Percentiles rank a stretch among this genome's conserved stretches.
These are phyloP conservation scores for Enteromius paludinosus DNA, from an alignment of 2,797 vertebrate genomes.

Conservation along the genomic window DNA sequence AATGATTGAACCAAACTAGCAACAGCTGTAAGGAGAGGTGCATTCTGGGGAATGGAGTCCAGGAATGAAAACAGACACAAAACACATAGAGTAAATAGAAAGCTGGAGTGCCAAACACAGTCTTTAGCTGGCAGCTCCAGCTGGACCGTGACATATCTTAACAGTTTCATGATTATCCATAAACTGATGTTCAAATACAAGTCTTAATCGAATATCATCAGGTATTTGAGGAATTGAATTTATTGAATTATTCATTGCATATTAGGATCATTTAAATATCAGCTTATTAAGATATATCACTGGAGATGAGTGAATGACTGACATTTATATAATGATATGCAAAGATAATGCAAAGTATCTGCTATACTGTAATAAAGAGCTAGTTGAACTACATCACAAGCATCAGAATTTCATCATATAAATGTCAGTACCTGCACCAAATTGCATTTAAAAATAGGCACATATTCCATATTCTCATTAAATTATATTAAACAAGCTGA, in stretches of 20 bases:
- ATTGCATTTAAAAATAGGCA: background rate
- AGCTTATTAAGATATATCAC: background rate
- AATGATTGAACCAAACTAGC: no score
- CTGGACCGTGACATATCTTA: no score
- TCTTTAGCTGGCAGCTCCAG: no score
- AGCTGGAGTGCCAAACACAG: no score
- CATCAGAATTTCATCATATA: background rate
- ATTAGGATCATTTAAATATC: background rate
- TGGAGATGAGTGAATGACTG: background rate
- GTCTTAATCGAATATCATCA: background rate
- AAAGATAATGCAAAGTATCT: background rate
- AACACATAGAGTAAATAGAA: no score
- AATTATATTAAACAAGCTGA: background rate
- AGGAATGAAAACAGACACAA: no score
- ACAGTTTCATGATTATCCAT: background rate
- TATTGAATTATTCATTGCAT: background rate
- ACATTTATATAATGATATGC: background rate
- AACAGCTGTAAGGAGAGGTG: no score
- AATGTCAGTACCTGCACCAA: background rate
- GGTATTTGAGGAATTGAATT: background rate
- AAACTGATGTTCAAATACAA: background rate
- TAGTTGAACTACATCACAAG: background rate
- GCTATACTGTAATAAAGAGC: background rate
- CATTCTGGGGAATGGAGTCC: no score
- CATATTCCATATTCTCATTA: background rate